These are phyloP conservation scores for Drosophila meridiana DNA, from an alignment of 2,888 invertebrate genomes.

Conservation along the genomic window DNA sequence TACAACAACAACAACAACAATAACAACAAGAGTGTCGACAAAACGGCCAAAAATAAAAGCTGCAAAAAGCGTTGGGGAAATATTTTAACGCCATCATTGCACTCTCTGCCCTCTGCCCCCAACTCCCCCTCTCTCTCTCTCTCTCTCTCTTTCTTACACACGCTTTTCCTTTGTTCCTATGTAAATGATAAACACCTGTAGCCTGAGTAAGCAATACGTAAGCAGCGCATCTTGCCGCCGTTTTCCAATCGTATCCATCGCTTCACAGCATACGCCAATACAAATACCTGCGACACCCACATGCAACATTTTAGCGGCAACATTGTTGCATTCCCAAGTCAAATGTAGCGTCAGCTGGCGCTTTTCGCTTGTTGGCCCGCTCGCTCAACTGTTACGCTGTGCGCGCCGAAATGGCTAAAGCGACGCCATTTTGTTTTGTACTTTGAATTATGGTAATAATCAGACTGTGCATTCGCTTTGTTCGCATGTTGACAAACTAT, in stretches of 20 bases:
- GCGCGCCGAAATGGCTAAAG: constrained; percentile 20
- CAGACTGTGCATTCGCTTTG: not conserved
- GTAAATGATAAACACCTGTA: constrained; percentile 51
- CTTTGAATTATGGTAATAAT: constrained; percentile 6
- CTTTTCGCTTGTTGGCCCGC: constrained; percentile 51
- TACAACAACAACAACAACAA: constrained; percentile 26
- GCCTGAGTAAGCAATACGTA: constrained; percentile 27
- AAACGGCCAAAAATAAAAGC: constrained; percentile 62
- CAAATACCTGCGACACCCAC: constrained; percentile 27
- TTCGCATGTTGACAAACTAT: not conserved
- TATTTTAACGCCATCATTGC: constrained; percentile 69
- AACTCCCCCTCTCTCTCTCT: not conserved
- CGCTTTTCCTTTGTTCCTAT: constrained; percentile 4
- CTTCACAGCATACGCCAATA: constrained; percentile 25
- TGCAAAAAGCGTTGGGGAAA: constrained; percentile 59
- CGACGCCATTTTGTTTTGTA: constrained; percentile 28
- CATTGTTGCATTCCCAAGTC: constrained; percentile 42
- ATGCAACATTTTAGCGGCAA: constrained; percentile 23
- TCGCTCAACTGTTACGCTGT: constrained; percentile 42
- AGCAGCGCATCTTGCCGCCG: constrained; percentile 19
- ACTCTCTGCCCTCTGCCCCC: constrained; percentile 2
- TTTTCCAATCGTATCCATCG: constrained; percentile 32
- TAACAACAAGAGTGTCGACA: constrained; percentile 25
- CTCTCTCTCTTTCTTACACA: not conserved
- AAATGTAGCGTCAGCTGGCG: constrained; percentile 38